These are phyloP conservation scores for Tiliacea citrago DNA, from an alignment of 2,888 invertebrate genomes.

Conservation along the genomic window DNA sequence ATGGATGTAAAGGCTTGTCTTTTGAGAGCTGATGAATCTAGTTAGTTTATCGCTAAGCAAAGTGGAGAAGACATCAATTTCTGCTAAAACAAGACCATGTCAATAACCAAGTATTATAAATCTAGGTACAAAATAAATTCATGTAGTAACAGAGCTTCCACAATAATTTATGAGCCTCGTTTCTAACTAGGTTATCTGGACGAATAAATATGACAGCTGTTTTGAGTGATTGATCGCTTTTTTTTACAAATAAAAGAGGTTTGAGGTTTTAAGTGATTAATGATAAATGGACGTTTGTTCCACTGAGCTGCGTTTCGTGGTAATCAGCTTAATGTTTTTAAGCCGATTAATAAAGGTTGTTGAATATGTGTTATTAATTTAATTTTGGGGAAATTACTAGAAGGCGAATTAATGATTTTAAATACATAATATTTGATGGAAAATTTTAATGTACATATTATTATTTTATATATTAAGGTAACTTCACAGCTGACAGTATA, in stretches of 20 bases:
- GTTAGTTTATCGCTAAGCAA: not conserved
- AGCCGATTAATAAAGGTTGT: constrained; percentile 22
- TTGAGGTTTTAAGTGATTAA: constrained; percentile 52
- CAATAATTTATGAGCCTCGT: not conserved
- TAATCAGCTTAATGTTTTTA: constrained; percentile 46
- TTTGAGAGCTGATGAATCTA: not conserved
- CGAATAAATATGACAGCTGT: constrained; percentile 43
- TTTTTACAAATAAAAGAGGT: constrained; percentile 47
- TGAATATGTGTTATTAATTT: not conserved
- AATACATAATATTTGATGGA: not conserved
- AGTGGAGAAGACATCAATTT: not conserved
- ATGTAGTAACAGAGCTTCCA: not conserved
- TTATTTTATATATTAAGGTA: no score
- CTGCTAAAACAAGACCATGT: not conserved
- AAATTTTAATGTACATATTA: not conserved
- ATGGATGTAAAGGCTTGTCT: no score
- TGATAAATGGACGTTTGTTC: constrained; percentile 37
- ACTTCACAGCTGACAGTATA: no score
- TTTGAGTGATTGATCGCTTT: constrained; percentile 50
- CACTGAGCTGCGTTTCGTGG: constrained; percentile 26
- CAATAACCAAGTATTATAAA: not conserved
- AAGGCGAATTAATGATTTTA: not conserved
- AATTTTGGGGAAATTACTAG: not conserved
- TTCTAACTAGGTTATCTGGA: constrained; percentile 15
- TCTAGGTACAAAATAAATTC: not conserved